Evolutionary conservation across 2,888 invertebrate species (phyloP), one percentile per base, ranked within the genome.

Genomic region (Volucella bombylans): DNA sequence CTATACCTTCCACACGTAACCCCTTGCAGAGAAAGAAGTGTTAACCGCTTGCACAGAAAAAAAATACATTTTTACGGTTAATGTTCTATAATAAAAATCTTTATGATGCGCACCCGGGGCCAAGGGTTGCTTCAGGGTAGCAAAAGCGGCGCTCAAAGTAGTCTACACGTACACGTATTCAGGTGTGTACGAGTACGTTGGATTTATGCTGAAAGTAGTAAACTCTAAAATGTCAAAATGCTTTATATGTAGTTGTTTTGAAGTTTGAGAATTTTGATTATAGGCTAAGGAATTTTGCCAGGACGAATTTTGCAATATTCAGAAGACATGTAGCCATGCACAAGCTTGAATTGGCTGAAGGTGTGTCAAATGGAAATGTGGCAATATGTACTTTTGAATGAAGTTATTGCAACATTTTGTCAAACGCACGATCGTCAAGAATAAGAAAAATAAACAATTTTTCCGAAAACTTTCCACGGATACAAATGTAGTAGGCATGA

Each of bases 201-300:
- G 9, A 31, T 6, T 31, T 31, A 31, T 6, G 31, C 31, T 31
- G 6, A 6, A 31, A 14, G 57, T 59, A 23, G 59, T 76, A 59
- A 57, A 65, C 43, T 65, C 64, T n/a, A 57, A 64, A 78, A 78
- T 50, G 57, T 52, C 59, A 72, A 72, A 71, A 59, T 65, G 50
- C 11, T 79, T 72, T 61, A 67, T 67, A 31, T 6, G 31, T 31
- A 64, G 78, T 72, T 79, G 64, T 72, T 79, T 72, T 65, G 38
- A 57, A 55, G 64, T 72, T 52, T 23, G 57, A 47, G 52, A 31
- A 31, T 61, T 79, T 79, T 52, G 59, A 72, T 65, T 65, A 65
- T 59, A 59, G 38, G 12, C 73, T 64, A 8, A 41, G 57, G 57
- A 74, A 41, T 38, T 55, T 65, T 43, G 15, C 12, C n/a, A 15